Evolutionary conservation across 2,113 vertebrate species (phyloP).

Genomic region (Ovis canadensis): DNA sequence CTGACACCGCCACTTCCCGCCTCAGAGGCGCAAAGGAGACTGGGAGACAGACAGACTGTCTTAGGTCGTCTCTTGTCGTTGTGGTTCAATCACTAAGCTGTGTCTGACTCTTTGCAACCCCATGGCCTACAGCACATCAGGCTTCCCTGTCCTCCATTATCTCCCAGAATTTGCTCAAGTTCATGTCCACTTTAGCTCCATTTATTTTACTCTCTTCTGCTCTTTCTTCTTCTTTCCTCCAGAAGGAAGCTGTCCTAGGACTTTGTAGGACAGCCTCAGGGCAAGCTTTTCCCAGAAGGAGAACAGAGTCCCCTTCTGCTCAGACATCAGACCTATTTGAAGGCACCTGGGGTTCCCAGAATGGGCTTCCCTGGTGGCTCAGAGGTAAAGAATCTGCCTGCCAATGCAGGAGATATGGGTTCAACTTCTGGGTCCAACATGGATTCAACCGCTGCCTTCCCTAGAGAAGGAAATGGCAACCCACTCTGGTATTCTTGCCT

Average conservation of each 20-base stretch:
- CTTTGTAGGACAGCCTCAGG: not conserved
- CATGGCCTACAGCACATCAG: not conserved
- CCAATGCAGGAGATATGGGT: not conserved
- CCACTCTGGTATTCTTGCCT: not conserved
- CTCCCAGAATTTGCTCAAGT: not conserved
- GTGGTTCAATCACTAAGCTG: not conserved
- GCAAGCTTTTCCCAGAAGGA: not conserved
- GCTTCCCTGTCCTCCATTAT: not conserved
- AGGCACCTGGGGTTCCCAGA: not conserved
- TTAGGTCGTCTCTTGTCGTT: not conserved
- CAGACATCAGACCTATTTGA: not conserved
- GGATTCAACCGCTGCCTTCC: not conserved
- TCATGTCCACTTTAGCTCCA: not conserved
- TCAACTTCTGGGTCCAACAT: not conserved
- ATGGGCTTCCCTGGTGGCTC: not conserved
- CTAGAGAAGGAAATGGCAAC: not conserved
- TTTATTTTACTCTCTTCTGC: not conserved
- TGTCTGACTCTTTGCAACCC: not conserved
- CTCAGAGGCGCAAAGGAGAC: not conserved
- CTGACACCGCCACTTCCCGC: not conserved
- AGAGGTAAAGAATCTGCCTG: not conserved
- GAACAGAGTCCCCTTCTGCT: not conserved
- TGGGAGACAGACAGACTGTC: not conserved
- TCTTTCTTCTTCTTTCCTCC: not conserved
- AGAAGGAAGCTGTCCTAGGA: not conserved